Base-by-base conservation (phyloP, 2,797 vertebrate species). In the Oreortyx pictus region DNA sequence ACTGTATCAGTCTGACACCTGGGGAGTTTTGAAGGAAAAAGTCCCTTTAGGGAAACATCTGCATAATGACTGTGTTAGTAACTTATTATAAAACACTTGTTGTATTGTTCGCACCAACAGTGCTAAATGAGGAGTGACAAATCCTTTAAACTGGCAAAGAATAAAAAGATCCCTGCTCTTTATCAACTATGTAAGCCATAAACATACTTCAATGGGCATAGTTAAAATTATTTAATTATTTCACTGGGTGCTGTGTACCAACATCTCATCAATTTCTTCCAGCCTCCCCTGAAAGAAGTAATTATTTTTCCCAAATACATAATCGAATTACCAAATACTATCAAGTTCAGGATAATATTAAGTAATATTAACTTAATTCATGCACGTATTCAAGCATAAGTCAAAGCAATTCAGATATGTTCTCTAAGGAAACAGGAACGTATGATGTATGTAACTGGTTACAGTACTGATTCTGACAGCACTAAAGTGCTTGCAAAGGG, bases 81-180 rank as follows among this genome's bases (percentile, higher is more conserved):
- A 80, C 25, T 60, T 76, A 31, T 66, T 90, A 82, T 62, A 86
- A 87, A 92, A 92, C 54, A 44, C 49, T 68, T 68, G 23, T 49
- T 66, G 11, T 54, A 35, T 62, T 84, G 46, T 77, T 95, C 82
- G 84, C 47, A 82, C 7, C 33, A 91, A 54, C 6, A 73, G 46
- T 43, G 85, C 54, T 90, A 96, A 94, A 96, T 90, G 49, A 95
- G 57, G 81, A 95, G 57, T 90, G 94, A 95, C 94, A 96, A 96
- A 96, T 96, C 82, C 86, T 92, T 89, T 82, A 95, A 93, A 18
- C 47, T 96, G 89, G 91, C 89, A 95, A 93, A 92, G 77, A 92
- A 92, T 86, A 79, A 93, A 93, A 96, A 93, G 88, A 81, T 64
- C 27, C 19, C 52, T 91, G 84, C 39, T 93, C 87, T 94, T 94